Evolutionary conservation across 2,888 invertebrate genomes (phyloP).

Genomic region (Pristionchus exspectatus): DNA sequence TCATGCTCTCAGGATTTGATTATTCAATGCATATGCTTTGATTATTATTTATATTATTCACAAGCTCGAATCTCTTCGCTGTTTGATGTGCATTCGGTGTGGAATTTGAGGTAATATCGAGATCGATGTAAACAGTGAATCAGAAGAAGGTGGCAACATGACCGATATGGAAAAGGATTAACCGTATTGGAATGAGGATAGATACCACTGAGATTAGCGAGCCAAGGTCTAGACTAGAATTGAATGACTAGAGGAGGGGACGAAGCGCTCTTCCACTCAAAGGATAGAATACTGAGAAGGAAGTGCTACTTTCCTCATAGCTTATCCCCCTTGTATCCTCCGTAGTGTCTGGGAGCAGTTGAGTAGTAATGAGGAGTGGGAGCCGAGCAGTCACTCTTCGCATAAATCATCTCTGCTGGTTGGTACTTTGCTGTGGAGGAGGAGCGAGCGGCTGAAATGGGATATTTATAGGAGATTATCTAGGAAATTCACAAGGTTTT

Average conservation of each 20-base stretch:
- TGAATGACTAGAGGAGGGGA: not conserved
- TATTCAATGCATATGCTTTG: not conserved
- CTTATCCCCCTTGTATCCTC: constrained; percentile 33
- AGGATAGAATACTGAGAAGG: not conserved
- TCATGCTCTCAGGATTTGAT: constrained; percentile 51
- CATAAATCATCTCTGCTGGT: constrained; percentile 69
- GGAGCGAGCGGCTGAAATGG: constrained; percentile 58
- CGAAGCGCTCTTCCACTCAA: not conserved
- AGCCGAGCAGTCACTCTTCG: constrained; percentile 67
- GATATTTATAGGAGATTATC: constrained; percentile 17
- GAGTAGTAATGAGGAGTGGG: constrained; percentile 63
- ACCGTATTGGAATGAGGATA: constrained; percentile 13
- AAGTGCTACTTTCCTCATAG: constrained; percentile 2
- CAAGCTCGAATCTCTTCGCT: constrained; percentile 47
- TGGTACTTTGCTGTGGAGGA: constrained; percentile 65
- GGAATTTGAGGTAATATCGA: not conserved
- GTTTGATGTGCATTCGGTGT: constrained; percentile 22
- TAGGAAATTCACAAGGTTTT: too few species aligned
- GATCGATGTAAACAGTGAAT: constrained; percentile 23
- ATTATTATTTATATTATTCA: constrained; percentile 1
- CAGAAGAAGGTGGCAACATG: not conserved
- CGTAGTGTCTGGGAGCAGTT: not conserved
- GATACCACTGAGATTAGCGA: constrained; percentile 40
- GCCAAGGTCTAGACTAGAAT: constrained; percentile 16
- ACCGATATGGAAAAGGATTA: constrained; percentile 33